phyloP scores from a whole-genome alignment of 2,113 vertebrate genomes.

The Capreolus pygargus region DNA sequence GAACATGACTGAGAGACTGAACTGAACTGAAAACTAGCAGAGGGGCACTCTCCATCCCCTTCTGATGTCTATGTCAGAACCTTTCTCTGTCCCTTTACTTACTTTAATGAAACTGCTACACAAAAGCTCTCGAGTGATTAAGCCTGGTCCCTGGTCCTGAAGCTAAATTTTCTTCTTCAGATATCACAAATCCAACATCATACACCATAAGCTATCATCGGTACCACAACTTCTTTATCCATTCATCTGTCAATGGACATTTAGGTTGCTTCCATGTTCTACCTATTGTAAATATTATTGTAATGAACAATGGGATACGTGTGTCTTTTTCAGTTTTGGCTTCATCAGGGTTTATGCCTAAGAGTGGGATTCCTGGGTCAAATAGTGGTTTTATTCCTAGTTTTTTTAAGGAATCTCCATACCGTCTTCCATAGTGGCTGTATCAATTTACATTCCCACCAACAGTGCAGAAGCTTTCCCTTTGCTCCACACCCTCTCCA shows the following conservation, averaged over 20 bases:
- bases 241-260: neutral
- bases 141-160: neutral
- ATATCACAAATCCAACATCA: neutral
- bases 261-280: neutral
- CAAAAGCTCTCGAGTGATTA: neutral
- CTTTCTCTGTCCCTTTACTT: neutral
- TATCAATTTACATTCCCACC: neutral
- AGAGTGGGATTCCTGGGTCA: neutral
- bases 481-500: neutral
- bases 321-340: neutral
- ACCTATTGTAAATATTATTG: neutral
- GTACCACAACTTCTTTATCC: neutral
- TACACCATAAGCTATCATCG: neutral
- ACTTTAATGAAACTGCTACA: neutral
- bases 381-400: neutral
- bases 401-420: neutral
- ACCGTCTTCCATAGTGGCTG: neutral
- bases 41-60: neutral
- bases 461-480: neutral
- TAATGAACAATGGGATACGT: neutral
- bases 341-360: neutral
- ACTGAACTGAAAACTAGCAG: neutral
- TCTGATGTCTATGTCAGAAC: neutral
- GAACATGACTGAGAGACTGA: neutral
- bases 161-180: neutral